A percentile compares a stretch with the other conserved stretches of the same genome.
Conservation (phyloP, 2,797 vertebrate species). For the Sternotherus odoratus region DNA sequence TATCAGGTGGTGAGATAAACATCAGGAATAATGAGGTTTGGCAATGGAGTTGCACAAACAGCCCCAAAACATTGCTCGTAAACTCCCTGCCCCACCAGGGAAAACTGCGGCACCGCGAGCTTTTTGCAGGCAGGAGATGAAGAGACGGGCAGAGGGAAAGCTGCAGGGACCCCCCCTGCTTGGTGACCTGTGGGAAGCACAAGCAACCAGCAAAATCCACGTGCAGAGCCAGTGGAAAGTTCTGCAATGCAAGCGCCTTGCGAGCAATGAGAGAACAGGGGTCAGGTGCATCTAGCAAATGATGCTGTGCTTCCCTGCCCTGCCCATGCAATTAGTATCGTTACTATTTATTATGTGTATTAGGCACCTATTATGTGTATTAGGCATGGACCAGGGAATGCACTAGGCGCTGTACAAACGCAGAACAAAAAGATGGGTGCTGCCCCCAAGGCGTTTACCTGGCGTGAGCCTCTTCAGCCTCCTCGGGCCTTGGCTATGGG, state of each 20-base stretch:
- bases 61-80: constrained; percentile 40
- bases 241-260: background rate
- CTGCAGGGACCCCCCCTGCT: background rate
- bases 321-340: background rate
- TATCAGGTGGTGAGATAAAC: constrained; percentile 33
- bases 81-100: constrained; percentile 40
- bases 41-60: constrained; percentile 70
- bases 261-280: background rate
- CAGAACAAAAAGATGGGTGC: background rate
- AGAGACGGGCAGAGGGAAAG: background rate
- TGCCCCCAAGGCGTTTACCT: background rate
- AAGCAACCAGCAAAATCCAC: background rate
- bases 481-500: background rate
- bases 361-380: background rate
- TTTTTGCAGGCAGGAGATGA: background rate
- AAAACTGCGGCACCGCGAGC: background rate
- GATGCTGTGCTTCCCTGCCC: background rate
- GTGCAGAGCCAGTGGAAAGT: background rate
- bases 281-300: background rate
- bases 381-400: background rate
- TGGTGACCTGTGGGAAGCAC: accelerated
- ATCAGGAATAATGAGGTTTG: constrained; percentile 57
- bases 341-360: background rate
- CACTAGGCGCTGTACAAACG: background rate
- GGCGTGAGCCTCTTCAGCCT: background rate